Percentiles rank a stretch among this genome's conserved stretches.
phyloP scores from a whole-genome alignment of 64 coral and sea anemone genomes.

The Montipora sp. region DNA sequence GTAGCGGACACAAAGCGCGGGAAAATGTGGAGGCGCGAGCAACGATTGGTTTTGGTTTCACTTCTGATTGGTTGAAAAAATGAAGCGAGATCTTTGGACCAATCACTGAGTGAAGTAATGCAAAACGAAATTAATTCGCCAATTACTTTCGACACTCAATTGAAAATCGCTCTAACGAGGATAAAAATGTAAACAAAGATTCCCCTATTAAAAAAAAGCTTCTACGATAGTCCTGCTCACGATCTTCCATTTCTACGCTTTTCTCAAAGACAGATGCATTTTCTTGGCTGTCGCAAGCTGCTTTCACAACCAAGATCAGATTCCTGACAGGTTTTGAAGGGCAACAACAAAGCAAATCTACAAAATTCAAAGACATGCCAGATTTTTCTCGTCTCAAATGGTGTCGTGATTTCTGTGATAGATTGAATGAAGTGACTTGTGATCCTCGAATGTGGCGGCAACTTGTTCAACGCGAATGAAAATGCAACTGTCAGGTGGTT shows the following conservation, averaged over 20 bases:
- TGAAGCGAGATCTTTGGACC: no score
- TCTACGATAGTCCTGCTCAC: not conserved
- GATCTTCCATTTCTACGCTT: not conserved
- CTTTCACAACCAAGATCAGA: not conserved
- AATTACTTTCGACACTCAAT: no score
- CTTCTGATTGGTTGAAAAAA: no score
- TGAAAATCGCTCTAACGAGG: no score
- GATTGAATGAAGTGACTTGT: not conserved
- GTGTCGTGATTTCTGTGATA: not conserved
- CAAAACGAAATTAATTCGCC: no score
- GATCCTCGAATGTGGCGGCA: not conserved
- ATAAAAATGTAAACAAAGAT: no score
- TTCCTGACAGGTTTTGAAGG: not conserved
- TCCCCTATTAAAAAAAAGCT: not conserved
- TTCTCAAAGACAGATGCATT: slow-evolving; percentile 36
- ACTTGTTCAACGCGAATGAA: not conserved
- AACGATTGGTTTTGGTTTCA: no score
- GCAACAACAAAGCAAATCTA: not conserved
- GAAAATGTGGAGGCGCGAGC: no score
- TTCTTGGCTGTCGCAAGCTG: not conserved
- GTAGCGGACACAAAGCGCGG: no score
- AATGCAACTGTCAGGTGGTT: slow-evolving; percentile 36
- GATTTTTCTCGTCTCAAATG: not conserved
- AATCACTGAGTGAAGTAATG: no score
- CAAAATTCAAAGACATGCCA: not conserved